Base-by-base conservation (phyloP, 2,888 invertebrate species). In the Prenolepis imparis region DNA sequence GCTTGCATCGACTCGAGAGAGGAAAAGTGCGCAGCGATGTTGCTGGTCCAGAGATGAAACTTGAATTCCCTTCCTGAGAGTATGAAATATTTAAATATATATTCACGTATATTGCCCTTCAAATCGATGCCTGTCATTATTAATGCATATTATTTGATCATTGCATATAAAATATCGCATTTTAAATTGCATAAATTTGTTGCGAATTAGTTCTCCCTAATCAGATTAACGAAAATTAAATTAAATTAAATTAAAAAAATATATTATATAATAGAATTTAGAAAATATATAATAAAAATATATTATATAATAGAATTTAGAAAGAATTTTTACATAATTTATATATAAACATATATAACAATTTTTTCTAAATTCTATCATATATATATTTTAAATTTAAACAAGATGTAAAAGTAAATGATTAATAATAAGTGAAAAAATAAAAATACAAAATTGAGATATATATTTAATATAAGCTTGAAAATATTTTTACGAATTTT, bases 1-100 rank as follows among this genome's bases (percentile, higher is more conserved):
- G 84, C 72, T 82, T 84, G 75, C 83, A 44, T 68, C 81, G 82
- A 83, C 75, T 55, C 70, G 83, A 64, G 67, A 61, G 83, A 73
- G 68, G 80, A 80, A 59, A 64, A 57, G 39, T 28, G 28, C 57
- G 36, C 36, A 57, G 18, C 36, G 32, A 24, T 39, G 36, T 12
- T 6, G 72, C 39, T 64, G 8, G 48, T 36, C 28, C 28, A 28
- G 28, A 48, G 41, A 59, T 48, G n/a, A 48, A 48, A 48, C 28
- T 32, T 63, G 64, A 74, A 74, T 74, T 74, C 44, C 48, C 8
- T n/a, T 48, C 48, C 21, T 32, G 44, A 21, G 64, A 48, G 21
- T 61, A 8, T 28, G 6, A 48, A 48, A 74, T 48, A 74, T 64
- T 74, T 3, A 32, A 48, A 64, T 48, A 64, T 5, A 21, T 36